Evolutionary conservation across 2,113 vertebrate species (phyloP).

Genomic region (Vimba vimba): DNA sequence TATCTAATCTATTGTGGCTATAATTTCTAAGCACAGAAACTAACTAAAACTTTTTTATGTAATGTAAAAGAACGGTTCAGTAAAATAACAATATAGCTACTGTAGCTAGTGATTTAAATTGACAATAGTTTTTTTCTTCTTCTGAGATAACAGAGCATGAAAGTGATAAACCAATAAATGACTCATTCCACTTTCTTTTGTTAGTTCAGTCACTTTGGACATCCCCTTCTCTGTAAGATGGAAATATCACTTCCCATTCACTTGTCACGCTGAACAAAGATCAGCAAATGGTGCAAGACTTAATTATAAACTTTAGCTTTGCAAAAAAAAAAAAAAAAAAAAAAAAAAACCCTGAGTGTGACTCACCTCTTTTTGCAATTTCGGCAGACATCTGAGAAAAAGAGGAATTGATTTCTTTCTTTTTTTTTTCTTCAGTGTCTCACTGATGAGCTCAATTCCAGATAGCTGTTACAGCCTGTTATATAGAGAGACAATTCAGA

Average conservation of each 20-base stretch:
- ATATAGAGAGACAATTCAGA: background rate
- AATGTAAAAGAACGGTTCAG: background rate
- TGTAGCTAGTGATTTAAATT: background rate
- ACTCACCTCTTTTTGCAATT: slow-evolving; percentile 13
- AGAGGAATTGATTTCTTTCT: background rate
- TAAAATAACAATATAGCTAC: no score
- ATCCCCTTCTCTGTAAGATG: slow-evolving; percentile 19
- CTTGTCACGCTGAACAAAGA: background rate
- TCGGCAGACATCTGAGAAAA: slow-evolving; percentile 22
- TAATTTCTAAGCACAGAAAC: no score
- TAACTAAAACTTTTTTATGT: no score
- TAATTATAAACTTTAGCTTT: background rate
- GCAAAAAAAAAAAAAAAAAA: background rate
- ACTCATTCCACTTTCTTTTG: slow-evolving; percentile 18
- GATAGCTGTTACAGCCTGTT: background rate
- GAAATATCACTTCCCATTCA: slow-evolving; percentile 29
- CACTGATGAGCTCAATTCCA: background rate
- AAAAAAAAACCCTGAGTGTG: background rate
- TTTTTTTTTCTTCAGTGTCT: background rate
- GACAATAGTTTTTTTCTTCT: background rate
- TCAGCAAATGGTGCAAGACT: background rate
- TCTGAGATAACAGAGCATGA: background rate
- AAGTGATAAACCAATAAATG: slow-evolving; percentile 4
- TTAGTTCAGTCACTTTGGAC: background rate
- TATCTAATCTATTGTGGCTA: background rate